These are phyloP conservation scores for Cryptoprocta ferox DNA, from an alignment of 2,797 vertebrate genomes.

Conservation along the genomic window DNA sequence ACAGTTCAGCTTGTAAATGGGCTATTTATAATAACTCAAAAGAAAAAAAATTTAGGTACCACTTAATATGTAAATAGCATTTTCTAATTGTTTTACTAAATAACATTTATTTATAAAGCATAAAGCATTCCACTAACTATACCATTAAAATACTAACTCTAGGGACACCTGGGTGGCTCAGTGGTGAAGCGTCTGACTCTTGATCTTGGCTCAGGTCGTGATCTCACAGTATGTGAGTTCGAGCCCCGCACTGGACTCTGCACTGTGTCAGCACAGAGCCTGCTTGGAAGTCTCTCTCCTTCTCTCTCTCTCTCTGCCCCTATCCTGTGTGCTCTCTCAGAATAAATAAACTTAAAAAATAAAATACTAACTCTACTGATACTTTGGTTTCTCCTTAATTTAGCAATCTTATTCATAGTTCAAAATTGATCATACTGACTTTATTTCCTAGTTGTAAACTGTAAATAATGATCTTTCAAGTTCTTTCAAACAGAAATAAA, in stretches of 20 bases:
- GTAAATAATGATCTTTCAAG: constrained; percentile 51
- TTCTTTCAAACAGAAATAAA: constrained; percentile 54
- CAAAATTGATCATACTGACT: constrained; percentile 15
- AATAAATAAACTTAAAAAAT: no score
- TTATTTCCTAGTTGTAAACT: constrained; percentile 56
- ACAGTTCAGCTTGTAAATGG: constrained; percentile 20
- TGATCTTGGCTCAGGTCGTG: no score
- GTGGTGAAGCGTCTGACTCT: no score
- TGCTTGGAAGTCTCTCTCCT: no score
- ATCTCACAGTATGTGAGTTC: no score
- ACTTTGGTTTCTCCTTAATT: constrained; percentile 51
- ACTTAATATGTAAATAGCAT: constrained; percentile 33
- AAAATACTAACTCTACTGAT: constrained; percentile 50
- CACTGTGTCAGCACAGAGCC: no score
- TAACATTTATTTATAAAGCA: constrained; percentile 43
- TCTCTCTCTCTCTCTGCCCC: no score
- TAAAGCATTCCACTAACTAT: constrained; percentile 35
- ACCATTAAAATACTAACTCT: constrained; percentile 56
- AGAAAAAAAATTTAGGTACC: constrained; percentile 10
- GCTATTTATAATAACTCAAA: constrained; percentile 20
- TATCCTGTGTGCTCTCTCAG: no score
- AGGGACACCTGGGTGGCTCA: neutral
- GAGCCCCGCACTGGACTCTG: no score
- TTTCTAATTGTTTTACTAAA: constrained; percentile 50
- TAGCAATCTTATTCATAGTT: constrained; percentile 36